Evolutionary conservation across 2,888 invertebrate species (phyloP).

Genomic region (Hemithea aestivaria): DNA sequence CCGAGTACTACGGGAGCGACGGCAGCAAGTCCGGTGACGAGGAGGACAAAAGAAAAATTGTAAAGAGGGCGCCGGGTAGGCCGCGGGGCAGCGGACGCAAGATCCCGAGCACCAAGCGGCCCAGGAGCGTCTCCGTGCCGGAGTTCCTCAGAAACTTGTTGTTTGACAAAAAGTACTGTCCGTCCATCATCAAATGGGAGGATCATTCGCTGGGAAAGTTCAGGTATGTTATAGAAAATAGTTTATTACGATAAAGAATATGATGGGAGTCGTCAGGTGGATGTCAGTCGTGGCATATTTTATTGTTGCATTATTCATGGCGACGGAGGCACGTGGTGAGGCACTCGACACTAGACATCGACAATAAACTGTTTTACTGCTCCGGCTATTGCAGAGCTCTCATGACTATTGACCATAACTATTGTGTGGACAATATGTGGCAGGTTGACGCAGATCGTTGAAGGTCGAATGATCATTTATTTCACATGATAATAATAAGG

Average conservation of each 20-base stretch:
- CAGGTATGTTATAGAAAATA: slow-evolving; percentile 76
- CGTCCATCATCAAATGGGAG: slow-evolving; percentile 92
- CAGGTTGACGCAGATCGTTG: slow-evolving; percentile 13
- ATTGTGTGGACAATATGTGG: slow-evolving; percentile 21
- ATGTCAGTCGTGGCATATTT: slow-evolving; percentile 37
- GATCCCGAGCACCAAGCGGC: slow-evolving; percentile 57
- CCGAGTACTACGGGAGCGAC: slow-evolving; percentile 64
- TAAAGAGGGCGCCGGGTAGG: slow-evolving; percentile 77
- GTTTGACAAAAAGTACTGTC: slow-evolving; percentile 86
- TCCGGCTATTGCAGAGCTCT: slow-evolving; percentile 35
- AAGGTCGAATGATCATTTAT: slow-evolving; percentile 8
- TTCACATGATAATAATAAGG: neutral
- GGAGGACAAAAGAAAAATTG: slow-evolving; percentile 63
- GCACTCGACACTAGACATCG: slow-evolving; percentile 28
- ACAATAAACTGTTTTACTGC: slow-evolving; percentile 51
- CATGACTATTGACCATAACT: slow-evolving; percentile 39
- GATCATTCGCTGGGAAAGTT: slow-evolving; percentile 90
- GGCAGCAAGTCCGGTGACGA: slow-evolving; percentile 70
- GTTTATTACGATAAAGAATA: neutral
- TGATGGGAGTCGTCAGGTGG: slow-evolving; percentile 42
- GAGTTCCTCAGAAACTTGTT: slow-evolving; percentile 92
- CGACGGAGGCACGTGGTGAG: slow-evolving; percentile 54
- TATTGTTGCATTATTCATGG: slow-evolving; percentile 50
- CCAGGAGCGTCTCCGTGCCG: slow-evolving; percentile 82
- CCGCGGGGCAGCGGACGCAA: slow-evolving; percentile 74